Evolutionary conservation across 2,797 vertebrate genomes (phyloP), one percentile per base, ranked within the genome.

Genomic region (Acanthornis magna): DNA sequence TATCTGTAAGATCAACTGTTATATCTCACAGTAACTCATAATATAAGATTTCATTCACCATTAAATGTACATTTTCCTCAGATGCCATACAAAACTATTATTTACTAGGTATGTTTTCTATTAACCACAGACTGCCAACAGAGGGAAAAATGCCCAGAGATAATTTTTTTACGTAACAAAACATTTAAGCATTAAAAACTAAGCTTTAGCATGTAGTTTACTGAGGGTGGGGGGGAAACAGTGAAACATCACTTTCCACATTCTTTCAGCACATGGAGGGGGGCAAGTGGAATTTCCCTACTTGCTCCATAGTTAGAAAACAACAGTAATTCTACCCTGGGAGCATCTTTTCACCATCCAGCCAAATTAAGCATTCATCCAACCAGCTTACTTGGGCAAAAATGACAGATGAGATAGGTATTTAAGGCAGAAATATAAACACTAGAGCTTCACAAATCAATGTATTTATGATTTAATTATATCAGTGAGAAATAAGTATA

Each of bases 1-100:
- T 96, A 97, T 97, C 96, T 93, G 71, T 88, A 97, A 97, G 97
- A 97, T 97, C 96, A 97, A 97, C 95, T 96, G 96, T 80, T 96
- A 82, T 93, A 97, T 96, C 95, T 97, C 96, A 89, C 89, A 91
- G 92, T 96, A 96, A 97, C 90, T 97, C 96, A 76, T 91, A 96
- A 96, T 89, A 67, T 95, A 97, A 97, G 95, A 97, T 96, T 97
- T 96, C 93, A 96, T 96, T 97, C 96, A 97, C 97, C 96, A 96
- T 95, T 97, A 96, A 97, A 97, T 91, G 88, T 96, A 96, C 86
- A 54, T 97, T 96, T 96, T 96, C 92, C 92, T 97, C 93, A 95
- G 63, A 97, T 94, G 92, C 82, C 81, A 88, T 36, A 94, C 60
- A 76, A 93, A 97, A 96, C 84, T 78, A 60, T 91, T 94, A 94